Percentiles rank a stretch among this genome's conserved stretches.
These are phyloP conservation scores for Bombus consobrinus DNA, from an alignment of 1,140 invertebrate species.

Conservation along the genomic window DNA sequence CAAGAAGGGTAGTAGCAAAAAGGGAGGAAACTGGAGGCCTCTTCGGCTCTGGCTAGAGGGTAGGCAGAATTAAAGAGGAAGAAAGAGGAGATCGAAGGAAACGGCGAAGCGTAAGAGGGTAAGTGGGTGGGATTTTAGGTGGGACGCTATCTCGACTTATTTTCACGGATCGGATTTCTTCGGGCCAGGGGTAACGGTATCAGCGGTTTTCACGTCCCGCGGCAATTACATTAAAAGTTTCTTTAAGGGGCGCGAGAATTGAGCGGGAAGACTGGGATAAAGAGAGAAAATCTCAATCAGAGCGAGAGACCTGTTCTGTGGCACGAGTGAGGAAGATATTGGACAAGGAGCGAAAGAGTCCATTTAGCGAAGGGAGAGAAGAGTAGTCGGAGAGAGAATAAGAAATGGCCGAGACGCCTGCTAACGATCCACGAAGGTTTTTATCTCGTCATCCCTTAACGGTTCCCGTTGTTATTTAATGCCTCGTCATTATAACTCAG, in stretches of 20 bases:
- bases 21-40: neutral
- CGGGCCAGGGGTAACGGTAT: slow-evolving; percentile 67
- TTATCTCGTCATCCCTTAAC: slow-evolving; percentile 73
- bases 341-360: slow-evolving; percentile 61
- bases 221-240: slow-evolving; percentile 75
- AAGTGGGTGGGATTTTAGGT: slow-evolving; percentile 64
- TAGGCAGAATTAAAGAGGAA: neutral
- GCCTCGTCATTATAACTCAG: slow-evolving; percentile 70
- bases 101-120: slow-evolving; percentile 29
- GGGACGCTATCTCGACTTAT: slow-evolving; percentile 69
- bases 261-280: slow-evolving; percentile 61
- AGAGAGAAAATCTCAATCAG: slow-evolving; percentile 51
- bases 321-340: slow-evolving; percentile 13
- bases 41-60: neutral
- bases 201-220: slow-evolving; percentile 73
- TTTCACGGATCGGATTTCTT: slow-evolving; percentile 71
- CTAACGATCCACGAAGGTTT: slow-evolving; percentile 71
- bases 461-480: slow-evolving; percentile 69
- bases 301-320: neutral
- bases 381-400: slow-evolving; percentile 59
- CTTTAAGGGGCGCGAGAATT: slow-evolving; percentile 71
- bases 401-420: slow-evolving; percentile 68
- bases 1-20: neutral
- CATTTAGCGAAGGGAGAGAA: slow-evolving; percentile 41
- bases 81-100: slow-evolving; percentile 20